Percentiles rank a stretch among this genome's conserved stretches.
Conservation (phyloP, 1,140 invertebrate genomes). For the Tetranychus cinnabarinus region DNA sequence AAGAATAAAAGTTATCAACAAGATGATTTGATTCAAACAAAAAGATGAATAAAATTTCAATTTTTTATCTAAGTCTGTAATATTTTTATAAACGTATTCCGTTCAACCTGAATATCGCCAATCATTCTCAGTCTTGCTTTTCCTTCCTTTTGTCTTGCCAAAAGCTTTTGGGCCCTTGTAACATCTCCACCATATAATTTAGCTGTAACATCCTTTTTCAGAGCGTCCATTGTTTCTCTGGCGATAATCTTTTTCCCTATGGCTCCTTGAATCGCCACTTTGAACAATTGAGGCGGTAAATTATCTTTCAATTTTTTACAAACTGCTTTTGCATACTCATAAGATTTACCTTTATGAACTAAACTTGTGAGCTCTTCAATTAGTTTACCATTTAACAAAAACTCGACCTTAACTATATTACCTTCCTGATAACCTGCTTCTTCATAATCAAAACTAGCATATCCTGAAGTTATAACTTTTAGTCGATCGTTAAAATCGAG, state of each 20-base stretch:
- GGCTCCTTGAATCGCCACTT: constrained; percentile 63
- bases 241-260: constrained; percentile 58
- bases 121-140: constrained; percentile 76
- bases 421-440: constrained; percentile 53
- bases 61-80: constrained; percentile 40
- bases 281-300: constrained; percentile 64
- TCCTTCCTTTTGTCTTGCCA: constrained; percentile 68
- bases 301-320: constrained; percentile 55
- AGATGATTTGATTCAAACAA: no score
- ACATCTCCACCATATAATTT: constrained; percentile 88
- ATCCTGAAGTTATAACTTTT: constrained; percentile 71
- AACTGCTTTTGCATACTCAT: constrained; percentile 38
- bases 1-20: no score
- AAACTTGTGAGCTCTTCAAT: constrained; percentile 73
- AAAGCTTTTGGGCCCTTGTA: constrained; percentile 61
- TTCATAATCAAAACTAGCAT: constrained; percentile 94
- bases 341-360: constrained; percentile 42
- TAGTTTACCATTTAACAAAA: constrained; percentile 49
- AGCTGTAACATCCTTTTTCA: constrained; percentile 71
- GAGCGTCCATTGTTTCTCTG: constrained; percentile 61
- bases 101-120: constrained; percentile 66
- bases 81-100: constrained; percentile 81
- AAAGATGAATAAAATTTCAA: no score
- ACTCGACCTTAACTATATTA: constrained; percentile 44
- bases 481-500: constrained; percentile 81